A percentile compares a stretch with the other conserved stretches of the same genome.
Evolutionary conservation across 2,888 invertebrate genomes (phyloP).

Genomic region (Dioctria linearis): DNA sequence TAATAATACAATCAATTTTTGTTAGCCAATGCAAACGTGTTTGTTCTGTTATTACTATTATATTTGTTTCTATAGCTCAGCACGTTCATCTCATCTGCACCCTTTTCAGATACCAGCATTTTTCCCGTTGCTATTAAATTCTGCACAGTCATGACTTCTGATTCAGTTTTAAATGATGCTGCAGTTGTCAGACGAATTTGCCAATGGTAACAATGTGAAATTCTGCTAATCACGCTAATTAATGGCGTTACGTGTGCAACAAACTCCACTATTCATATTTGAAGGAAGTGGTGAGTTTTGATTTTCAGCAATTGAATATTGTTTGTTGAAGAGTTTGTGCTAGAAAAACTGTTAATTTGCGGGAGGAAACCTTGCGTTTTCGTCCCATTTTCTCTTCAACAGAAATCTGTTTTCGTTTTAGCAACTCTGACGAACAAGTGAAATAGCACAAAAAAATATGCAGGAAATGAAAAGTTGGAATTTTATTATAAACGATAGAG

Average conservation of each 20-base stretch:
- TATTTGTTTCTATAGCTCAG: constrained; percentile 13
- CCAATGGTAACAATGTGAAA: constrained; percentile 25
- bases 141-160: constrained; percentile 36
- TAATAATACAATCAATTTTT: neutral
- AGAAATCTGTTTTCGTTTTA: neutral
- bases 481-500: constrained; percentile 36
- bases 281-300: constrained; percentile 14
- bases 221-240: constrained; percentile 50
- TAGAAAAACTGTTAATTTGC: neutral
- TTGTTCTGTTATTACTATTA: neutral
- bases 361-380: neutral
- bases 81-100: constrained; percentile 32
- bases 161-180: constrained; percentile 44
- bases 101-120: constrained; percentile 29
- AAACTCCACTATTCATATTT: neutral
- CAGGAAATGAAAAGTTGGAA: neutral
- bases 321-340: neutral
- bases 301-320: neutral
- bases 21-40: constrained; percentile 1
- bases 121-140: constrained; percentile 41
- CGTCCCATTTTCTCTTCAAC: neutral
- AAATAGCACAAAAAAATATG: neutral
- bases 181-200: constrained; percentile 25
- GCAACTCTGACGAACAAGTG: too few relatives aligned
- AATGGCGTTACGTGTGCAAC: constrained; percentile 45